Percentiles rank a stretch among this genome's conserved stretches.
phyloP scores from a whole-genome alignment of 2,888 invertebrate species.

The Leptopilina myrica region DNA sequence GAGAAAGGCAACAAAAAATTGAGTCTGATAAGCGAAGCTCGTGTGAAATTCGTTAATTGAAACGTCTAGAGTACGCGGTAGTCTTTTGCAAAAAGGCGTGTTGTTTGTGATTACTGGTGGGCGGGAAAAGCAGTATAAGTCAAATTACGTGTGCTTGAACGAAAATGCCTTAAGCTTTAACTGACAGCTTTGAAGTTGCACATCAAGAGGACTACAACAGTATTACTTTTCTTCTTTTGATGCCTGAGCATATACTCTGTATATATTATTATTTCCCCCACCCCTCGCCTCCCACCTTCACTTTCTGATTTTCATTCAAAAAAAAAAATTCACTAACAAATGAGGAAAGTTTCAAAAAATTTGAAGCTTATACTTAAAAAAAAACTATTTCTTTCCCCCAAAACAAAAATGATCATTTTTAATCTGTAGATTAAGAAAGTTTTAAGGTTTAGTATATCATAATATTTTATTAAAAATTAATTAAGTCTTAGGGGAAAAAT shows the following conservation, averaged over 20 bases:
- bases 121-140: slow-evolving; percentile 61
- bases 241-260: not conserved
- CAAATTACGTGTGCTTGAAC: slow-evolving; percentile 49
- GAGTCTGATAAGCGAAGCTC: slow-evolving; percentile 9
- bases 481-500: no score
- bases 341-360: no score
- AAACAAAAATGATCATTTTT: no score
- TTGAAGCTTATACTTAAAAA: no score
- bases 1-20: not conserved
- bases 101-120: slow-evolving; percentile 58
- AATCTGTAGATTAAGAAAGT: no score
- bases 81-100: slow-evolving; percentile 55
- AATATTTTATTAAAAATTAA: no score
- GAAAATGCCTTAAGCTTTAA: slow-evolving; percentile 33
- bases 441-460: no score
- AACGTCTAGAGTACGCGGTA: slow-evolving; percentile 58
- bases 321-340: no score
- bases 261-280: not conserved
- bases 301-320: not conserved
- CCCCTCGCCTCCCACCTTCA: not conserved
- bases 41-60: slow-evolving; percentile 66
- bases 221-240: slow-evolving; percentile 20
- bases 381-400: no score
- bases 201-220: slow-evolving; percentile 20
- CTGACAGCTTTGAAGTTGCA: slow-evolving; percentile 38